Conservation (phyloP, 2,797 vertebrate genomes). For the Lerista edwardsae region DNA sequence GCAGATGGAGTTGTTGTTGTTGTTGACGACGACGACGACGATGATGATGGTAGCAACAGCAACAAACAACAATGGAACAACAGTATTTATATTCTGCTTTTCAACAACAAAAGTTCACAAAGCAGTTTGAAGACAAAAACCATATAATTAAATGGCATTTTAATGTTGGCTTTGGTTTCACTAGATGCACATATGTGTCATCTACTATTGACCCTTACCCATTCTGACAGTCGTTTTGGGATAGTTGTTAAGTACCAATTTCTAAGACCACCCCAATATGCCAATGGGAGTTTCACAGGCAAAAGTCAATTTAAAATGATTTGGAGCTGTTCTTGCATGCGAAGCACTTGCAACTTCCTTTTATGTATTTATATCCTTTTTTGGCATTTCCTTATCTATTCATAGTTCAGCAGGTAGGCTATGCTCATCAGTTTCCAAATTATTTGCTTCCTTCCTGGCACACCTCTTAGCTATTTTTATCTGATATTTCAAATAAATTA, state of each 20-base stretch:
- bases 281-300: constrained; percentile 30
- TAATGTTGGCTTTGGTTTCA: neutral
- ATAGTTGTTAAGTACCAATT: neutral
- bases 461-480: constrained; percentile 78
- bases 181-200: neutral
- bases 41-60: too few species aligned
- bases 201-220: neutral
- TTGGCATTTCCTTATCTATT: constrained; percentile 66
- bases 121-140: too few species aligned
- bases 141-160: too few species aligned
- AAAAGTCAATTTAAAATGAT: constrained; percentile 39
- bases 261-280: neutral
- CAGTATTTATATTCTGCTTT: too few species aligned
- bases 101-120: neutral
- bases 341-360: constrained; percentile 47
- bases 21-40: too few species aligned
- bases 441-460: constrained; percentile 74
- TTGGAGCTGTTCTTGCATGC: neutral
- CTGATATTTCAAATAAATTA: constrained; percentile 77
- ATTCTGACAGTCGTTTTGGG: neutral
- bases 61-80: too few species aligned
- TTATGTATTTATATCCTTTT: constrained; percentile 66
- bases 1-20: too few species aligned
- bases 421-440: constrained; percentile 75
- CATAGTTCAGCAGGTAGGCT: constrained; percentile 72